Evolutionary conservation across 2,113 vertebrate species (phyloP), one percentile per base, ranked within the genome.

Genomic region (Nothoprocta pentlandii): DNA sequence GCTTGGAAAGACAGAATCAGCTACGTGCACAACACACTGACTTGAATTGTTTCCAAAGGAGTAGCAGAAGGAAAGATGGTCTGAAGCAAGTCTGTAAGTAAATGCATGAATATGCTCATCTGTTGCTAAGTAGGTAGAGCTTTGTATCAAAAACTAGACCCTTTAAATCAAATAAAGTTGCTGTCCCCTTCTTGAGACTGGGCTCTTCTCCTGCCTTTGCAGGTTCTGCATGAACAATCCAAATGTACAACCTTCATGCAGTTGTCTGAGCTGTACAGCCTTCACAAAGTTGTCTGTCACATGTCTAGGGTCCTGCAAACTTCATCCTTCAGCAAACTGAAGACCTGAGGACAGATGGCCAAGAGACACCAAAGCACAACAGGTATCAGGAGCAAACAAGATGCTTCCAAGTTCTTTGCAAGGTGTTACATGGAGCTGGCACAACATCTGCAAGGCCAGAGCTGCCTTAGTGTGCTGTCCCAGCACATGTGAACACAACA

Each of bases 41-140:
- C 51, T 80, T 80, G 64, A 89, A 61, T 56, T 56, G 9, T 80
- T 93, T 96, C 85, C 90, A 94, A 79, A 92, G 79, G 74, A 85
- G 68, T 16, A 91, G 82, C 81, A 91, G 79, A 80, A 90, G 51
- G 68, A 17, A 83, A 36, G 70, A 67, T 34, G 36, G n/a, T 70
- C 68, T 71, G 69, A 81, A 79, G 56, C 28, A 36, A 61, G 74
- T 78, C 61, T 86, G 44, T 20, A 85, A 91, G 49, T 20, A 85
- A 91, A 89, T 61, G 46, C 75, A 90, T 71, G 82, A 62, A 82
- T 56, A 71, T 0, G 4, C 36, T 89, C 44, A 26, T 61, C 4
- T 21, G 46, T 34, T 90, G n/a, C 51, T 85, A 51, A 90, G 36
- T 61, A 47, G 89, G 61, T 36, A 75, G 56, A 91, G 64, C 68